phyloP scores from a whole-genome alignment of 2,797 vertebrate genomes.

The Otolemur crassicaudatus region DNA sequence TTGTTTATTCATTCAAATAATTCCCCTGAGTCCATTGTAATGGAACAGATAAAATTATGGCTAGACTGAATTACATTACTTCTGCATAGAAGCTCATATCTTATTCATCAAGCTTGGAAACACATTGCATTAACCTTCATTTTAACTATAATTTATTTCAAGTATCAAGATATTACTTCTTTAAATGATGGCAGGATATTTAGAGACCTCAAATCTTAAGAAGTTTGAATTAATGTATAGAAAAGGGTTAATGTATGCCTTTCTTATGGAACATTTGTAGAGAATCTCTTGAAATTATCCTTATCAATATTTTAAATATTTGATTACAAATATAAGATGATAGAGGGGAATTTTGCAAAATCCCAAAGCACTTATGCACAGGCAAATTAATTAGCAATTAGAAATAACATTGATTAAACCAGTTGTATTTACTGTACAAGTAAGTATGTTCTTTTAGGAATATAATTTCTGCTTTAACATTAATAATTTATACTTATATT shows the following conservation, averaged over 20 bases:
- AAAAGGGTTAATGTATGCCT: not conserved
- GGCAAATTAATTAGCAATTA: not conserved
- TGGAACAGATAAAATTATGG: slow-evolving; percentile 29
- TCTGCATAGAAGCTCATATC: not conserved
- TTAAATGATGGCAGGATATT: not conserved
- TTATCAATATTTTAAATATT: not conserved
- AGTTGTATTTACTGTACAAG: slow-evolving; percentile 12
- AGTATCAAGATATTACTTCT: not conserved
- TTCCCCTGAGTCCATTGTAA: slow-evolving; percentile 55
- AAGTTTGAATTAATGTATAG: not conserved
- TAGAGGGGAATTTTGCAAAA: not conserved
- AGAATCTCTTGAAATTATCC: not conserved
- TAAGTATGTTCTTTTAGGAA: slow-evolving; percentile 49
- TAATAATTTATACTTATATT: not conserved
- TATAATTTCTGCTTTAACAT: not conserved
- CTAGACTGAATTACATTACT: not conserved
- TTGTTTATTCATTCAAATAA: slow-evolving; percentile 54
- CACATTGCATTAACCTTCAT: not conserved
- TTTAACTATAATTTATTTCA: not conserved
- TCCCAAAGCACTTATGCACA: not conserved
- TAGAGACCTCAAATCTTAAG: not conserved
- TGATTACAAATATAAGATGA: not conserved
- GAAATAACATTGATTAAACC: not conserved
- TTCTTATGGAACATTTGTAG: not conserved
- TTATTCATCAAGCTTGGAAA: not conserved